Evolutionary conservation across 2,113 vertebrate genomes (phyloP).

Genomic region (Oophaga pumilio): DNA sequence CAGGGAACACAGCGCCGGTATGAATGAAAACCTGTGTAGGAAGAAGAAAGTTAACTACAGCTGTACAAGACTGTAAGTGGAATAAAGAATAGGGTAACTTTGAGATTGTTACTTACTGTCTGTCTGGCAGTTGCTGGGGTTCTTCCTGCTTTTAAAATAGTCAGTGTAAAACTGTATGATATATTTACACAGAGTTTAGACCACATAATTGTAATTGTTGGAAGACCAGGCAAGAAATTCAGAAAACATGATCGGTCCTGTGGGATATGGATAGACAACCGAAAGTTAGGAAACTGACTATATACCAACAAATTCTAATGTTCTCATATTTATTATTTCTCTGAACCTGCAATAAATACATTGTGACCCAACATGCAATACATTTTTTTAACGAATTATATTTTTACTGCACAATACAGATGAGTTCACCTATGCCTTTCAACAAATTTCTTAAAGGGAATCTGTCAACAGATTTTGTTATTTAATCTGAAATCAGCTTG

Average conservation of each 20-base stretch:
- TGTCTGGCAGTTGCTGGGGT: conserved; percentile 66
- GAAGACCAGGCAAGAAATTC: conserved; percentile 27
- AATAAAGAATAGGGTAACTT: no score
- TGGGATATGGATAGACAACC: neutral
- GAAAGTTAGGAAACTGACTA: neutral
- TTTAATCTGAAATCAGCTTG: no score
- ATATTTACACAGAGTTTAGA: conserved; percentile 59
- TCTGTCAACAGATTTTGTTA: no score
- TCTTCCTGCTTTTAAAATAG: conserved; percentile 67
- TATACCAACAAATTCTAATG: no score
- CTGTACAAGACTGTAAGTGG: neutral
- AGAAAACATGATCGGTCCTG: conserved; percentile 13
- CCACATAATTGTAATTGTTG: conserved; percentile 61
- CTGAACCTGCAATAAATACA: no score
- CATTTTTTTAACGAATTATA: no score
- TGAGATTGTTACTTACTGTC: conserved; percentile 64
- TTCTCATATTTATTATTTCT: no score
- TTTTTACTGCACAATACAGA: no score
- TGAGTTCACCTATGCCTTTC: no score
- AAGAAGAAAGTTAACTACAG: neutral
- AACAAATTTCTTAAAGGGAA: no score
- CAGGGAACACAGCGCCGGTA: conserved; percentile 63
- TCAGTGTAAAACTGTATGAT: conserved; percentile 70
- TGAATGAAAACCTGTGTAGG: conserved; percentile 68
- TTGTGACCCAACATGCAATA: neutral